These are phyloP conservation scores for Drosophila paulistorum DNA, from an alignment of 1,140 invertebrate genomes.

Conservation along the genomic window DNA sequence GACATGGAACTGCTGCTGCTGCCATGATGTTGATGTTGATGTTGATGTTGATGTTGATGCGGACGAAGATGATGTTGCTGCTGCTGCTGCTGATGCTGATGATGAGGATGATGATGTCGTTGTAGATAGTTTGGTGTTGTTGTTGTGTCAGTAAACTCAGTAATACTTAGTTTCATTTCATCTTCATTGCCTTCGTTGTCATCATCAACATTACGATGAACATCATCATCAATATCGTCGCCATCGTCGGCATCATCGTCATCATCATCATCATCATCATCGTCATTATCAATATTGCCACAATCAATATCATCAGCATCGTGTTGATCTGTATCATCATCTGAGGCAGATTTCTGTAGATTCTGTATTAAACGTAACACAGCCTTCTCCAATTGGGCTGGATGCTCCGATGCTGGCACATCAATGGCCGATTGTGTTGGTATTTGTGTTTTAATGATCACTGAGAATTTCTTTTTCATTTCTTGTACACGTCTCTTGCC, in stretches of 20 bases:
- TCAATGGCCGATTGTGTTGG: slow-evolving; percentile 81
- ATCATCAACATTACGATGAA: slow-evolving; percentile 50
- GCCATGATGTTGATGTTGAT: slow-evolving; percentile 29
- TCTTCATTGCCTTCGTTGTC: slow-evolving; percentile 57
- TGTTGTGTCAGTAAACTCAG: slow-evolving; percentile 30
- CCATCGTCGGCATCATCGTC: slow-evolving; percentile 48
- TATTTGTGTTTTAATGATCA: slow-evolving; percentile 84
- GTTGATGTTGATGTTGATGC: slow-evolving; percentile 21
- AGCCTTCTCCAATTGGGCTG: slow-evolving; percentile 86
- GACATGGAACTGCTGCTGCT: slow-evolving; percentile 26
- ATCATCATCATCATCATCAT: slow-evolving; percentile 33
- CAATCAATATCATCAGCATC: slow-evolving; percentile 47
- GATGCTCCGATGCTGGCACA: slow-evolving; percentile 86
- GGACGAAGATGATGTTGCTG: slow-evolving; percentile 16
- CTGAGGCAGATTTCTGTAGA: slow-evolving; percentile 75
- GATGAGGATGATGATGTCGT: slow-evolving; percentile 23
- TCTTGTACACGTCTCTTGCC: slow-evolving; percentile 87
- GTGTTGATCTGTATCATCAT: slow-evolving; percentile 38
- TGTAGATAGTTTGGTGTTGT: slow-evolving; percentile 1
- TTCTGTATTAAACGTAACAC: slow-evolving; percentile 88
- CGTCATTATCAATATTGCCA: slow-evolving; percentile 52
- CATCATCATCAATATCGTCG: slow-evolving; percentile 41
- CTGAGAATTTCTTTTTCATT: slow-evolving; percentile 89
- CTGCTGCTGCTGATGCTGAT: slow-evolving; percentile 23
- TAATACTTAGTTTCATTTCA: slow-evolving; percentile 30